phyloP scores from a whole-genome alignment of 2,797 vertebrate species.

The Valencia hispanica region DNA sequence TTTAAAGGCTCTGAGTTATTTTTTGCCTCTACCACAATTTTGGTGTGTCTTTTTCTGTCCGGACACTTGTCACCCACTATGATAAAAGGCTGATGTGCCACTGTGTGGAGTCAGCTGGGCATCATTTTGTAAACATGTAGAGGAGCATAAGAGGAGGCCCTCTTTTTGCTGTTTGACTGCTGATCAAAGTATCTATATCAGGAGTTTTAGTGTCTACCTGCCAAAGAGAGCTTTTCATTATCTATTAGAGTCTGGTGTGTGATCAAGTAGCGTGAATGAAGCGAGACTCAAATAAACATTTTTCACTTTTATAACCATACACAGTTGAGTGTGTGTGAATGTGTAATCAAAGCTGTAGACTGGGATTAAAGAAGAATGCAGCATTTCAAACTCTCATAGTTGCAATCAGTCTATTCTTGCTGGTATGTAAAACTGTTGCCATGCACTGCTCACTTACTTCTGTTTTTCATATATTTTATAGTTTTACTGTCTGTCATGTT shows the following conservation, averaged over 20 bases:
- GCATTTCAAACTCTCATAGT: constrained; percentile 37
- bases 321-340: not conserved
- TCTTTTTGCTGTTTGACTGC: not conserved
- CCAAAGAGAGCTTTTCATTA: constrained; percentile 24
- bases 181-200: constrained; percentile 30
- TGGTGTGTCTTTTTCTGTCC: constrained; percentile 30
- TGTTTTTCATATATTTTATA: not conserved
- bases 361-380: constrained; percentile 21
- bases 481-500: not conserved
- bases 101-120: not conserved
- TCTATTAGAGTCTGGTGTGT: not conserved
- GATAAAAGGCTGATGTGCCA: constrained; percentile 23
- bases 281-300: not conserved
- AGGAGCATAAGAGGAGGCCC: not conserved
- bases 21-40: constrained; percentile 14
- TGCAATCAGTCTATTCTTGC: constrained; percentile 23
- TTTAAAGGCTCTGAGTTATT: constrained; percentile 16
- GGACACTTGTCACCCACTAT: constrained; percentile 10
- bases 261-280: not conserved
- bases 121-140: constrained; percentile 6
- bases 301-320: not conserved
- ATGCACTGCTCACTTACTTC: constrained; percentile 14
- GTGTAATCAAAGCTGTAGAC: not conserved
- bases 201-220: constrained; percentile 42
- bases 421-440: constrained; percentile 5